Evolutionary conservation across 2,113 vertebrate species (phyloP), one percentile per base, ranked within the genome.

Genomic region (Plecotus auritus): DNA sequence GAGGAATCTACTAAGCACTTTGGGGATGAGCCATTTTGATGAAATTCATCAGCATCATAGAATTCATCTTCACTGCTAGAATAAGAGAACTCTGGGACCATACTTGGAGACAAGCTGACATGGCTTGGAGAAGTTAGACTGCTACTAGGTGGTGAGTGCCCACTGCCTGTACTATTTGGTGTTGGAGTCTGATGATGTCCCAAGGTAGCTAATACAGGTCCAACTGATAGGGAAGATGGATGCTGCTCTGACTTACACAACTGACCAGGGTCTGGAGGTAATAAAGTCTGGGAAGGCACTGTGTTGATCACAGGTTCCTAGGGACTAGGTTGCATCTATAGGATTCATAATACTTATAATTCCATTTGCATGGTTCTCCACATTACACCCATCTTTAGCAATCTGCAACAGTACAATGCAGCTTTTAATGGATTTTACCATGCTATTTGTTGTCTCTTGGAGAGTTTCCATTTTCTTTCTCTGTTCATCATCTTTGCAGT

Each of bases 51-150:
- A 17, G 99, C 99, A 47, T 99, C 99, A 47, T 99, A 99, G 98
- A 99, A 99, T 96, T 99, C 99, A 92, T 99, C 99, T 98, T 99
- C 99, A 77, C 99, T 99, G 98, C 99, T 99, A 7, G 99, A 99
- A 92, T 99, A 99, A 74, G 99, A 99, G 98, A 99, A 99, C 95
- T 99, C 99, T 37, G 99, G 99, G 97, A 99, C 99, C 5, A 99
- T 99, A 90, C 99, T 99, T 88, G 99, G 99, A 95, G 99, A 99
- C 90, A 99, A 97, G 97, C 99, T 99, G 96, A 99, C 99, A 97
- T 99, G 99, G 98, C 99, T 98, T 23, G 99, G 99, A 90, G 99
- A 99, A 84, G 99, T 98, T 1, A 99, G 98, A 91, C 99, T 99
- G 97, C 99, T 99, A 98, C 99, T 99, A 61, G 99, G 99, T 97